Conservation (phyloP, 2,797 vertebrate genomes). For the Anguilla marmorata region DNA sequence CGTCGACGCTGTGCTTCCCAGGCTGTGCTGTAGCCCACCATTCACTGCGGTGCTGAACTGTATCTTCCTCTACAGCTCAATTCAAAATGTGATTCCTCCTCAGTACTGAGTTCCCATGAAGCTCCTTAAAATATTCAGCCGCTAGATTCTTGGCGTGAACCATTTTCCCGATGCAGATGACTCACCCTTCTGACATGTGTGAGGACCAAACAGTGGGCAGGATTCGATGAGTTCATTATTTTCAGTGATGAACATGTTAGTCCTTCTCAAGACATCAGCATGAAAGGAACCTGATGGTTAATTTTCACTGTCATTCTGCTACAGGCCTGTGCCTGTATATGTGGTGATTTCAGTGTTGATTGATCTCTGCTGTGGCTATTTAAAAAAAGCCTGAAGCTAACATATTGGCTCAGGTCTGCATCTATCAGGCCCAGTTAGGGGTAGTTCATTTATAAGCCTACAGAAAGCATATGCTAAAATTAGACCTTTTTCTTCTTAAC, state of each 20-base stretch:
- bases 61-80: not conserved
- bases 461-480: not conserved
- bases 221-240: conserved; percentile 7
- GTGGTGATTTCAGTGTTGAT: conserved; percentile 13
- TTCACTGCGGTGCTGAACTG: not conserved
- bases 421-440: not conserved
- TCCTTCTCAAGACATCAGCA: not conserved
- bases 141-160: not conserved
- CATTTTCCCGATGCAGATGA: not conserved
- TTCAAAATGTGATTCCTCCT: not conserved
- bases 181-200: conserved; percentile 9
- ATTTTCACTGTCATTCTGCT: not conserved
- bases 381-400: not conserved
- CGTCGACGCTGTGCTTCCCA: not conserved
- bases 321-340: not conserved
- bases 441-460: not conserved
- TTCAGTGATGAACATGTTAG: conserved; percentile 8
- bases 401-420: conserved; percentile 5
- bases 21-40: not conserved
- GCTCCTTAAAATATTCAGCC: conserved; percentile 11
- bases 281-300: conserved; percentile 15
- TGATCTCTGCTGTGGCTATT: not conserved
- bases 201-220: conserved; percentile 19
- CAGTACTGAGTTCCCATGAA: not conserved
- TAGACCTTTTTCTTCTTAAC: not conserved